Percentiles rank a stretch among this genome's conserved stretches.
Evolutionary conservation across 53 echinoderm and acorn worm genomes (phyloP).

Genomic region (Crossaster papposus): DNA sequence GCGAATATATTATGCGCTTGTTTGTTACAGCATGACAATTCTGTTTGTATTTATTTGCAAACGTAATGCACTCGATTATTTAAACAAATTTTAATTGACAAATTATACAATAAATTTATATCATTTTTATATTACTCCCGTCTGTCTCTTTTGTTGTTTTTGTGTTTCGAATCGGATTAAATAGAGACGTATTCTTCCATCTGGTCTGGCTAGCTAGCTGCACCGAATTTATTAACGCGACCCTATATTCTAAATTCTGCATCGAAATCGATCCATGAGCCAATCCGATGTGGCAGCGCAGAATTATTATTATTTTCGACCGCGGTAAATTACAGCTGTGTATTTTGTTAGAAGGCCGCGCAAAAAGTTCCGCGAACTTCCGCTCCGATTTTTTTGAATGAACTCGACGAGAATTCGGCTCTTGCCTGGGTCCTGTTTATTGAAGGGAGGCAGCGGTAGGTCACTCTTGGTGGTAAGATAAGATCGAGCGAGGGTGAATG

Average conservation of each 20-base stretch:
- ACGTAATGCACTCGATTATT: too few relatives aligned
- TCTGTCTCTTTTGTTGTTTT: too few relatives aligned
- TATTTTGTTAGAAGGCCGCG: constrained; percentile 19
- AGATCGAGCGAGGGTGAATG: constrained; percentile 26
- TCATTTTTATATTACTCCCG: too few relatives aligned
- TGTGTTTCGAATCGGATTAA: not conserved
- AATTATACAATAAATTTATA: too few relatives aligned
- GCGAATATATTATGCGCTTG: too few relatives aligned
- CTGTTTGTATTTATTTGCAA: too few relatives aligned
- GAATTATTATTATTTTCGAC: not conserved
- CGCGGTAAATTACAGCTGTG: not conserved
- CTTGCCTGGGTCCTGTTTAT: constrained; percentile 10
- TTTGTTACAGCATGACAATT: too few relatives aligned
- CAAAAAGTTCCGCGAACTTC: constrained; percentile 31
- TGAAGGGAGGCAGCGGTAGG: constrained; percentile 32
- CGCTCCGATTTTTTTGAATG: constrained; percentile 18
- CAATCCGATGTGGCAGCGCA: not conserved
- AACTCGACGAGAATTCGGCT: not conserved
- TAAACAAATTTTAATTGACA: too few relatives aligned
- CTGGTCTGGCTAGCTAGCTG: not conserved
- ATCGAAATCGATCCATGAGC: not conserved
- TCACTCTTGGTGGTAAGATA: constrained; percentile 20
- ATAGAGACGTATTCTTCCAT: not conserved
- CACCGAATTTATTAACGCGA: not conserved
- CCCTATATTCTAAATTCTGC: not conserved